Evolutionary conservation across 2,113 vertebrate species (phyloP).

Genomic region (Athene noctua): DNA sequence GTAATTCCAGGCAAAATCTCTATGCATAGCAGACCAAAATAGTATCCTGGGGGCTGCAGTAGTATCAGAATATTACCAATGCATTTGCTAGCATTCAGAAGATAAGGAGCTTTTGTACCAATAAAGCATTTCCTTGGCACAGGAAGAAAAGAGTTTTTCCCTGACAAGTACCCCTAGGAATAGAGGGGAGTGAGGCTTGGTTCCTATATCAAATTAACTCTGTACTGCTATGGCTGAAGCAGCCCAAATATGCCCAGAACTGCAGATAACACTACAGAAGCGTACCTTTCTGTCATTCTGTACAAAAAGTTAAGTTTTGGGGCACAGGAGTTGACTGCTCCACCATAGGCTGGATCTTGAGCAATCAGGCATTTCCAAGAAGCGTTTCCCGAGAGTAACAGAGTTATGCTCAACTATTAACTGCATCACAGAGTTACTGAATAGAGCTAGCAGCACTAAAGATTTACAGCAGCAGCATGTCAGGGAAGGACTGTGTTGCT

Average conservation of each 20-base stretch:
- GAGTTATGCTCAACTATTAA: neutral
- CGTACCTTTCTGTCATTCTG: neutral
- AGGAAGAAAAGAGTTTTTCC: neutral
- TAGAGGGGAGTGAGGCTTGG: neutral
- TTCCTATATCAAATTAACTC: neutral
- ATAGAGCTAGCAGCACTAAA: neutral
- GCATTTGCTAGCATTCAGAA: neutral
- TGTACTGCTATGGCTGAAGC: neutral
- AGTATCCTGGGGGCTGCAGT: neutral
- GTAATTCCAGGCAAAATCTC: neutral
- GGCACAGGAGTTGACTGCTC: neutral
- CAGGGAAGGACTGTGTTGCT: neutral
- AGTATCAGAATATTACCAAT: neutral
- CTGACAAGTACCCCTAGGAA: neutral
- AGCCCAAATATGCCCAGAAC: neutral
- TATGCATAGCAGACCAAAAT: neutral
- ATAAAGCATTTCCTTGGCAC: neutral
- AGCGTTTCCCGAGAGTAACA: neutral
- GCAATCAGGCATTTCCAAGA: neutral
- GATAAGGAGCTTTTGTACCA: slow-evolving; percentile 9
- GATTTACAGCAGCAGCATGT: neutral
- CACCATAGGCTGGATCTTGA: neutral
- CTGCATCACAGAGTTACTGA: neutral
- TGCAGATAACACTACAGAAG: neutral
- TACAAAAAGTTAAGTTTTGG: neutral